These are phyloP conservation scores for Mungos mungo DNA, from an alignment of 2,113 vertebrate genomes.

Conservation along the genomic window DNA sequence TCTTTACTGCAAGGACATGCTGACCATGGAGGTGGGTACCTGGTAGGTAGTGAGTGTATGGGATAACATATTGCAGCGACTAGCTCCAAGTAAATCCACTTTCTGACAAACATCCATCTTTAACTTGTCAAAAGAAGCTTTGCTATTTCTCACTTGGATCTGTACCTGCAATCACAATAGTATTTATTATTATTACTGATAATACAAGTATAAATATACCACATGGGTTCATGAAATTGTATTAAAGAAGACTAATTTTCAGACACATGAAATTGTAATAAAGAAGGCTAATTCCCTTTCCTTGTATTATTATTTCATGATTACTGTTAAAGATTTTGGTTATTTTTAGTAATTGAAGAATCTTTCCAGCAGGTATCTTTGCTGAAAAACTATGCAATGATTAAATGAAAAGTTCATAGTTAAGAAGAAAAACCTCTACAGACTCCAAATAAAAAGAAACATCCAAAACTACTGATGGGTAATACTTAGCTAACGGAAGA, in stretches of 20 bases:
- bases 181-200: neutral
- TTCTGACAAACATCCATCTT: conserved; percentile 91
- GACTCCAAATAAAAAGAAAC: conserved; percentile 44
- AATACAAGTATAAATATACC: neutral
- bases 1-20: conserved; percentile 62
- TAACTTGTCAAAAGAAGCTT: conserved; percentile 89
- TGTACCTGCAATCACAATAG: conserved; percentile 83
- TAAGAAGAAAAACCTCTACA: neutral
- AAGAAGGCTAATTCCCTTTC: neutral
- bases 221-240: neutral
- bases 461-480: neutral
- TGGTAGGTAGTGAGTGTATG: conserved; percentile 89
- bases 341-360: conserved; percentile 18
- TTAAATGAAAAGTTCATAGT: neutral
- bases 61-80: conserved; percentile 89
- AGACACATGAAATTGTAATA: neutral
- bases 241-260: neutral
- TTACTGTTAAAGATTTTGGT: neutral
- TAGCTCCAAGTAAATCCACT: conserved; percentile 90
- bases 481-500: neutral
- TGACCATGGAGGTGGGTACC: conserved; percentile 73
- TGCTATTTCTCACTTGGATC: conserved; percentile 88
- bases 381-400: conserved; percentile 28
- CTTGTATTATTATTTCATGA: neutral
- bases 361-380: neutral